Percentiles rank a stretch among this genome's conserved stretches.
These are phyloP conservation scores for Hemistola chrysoprasaria DNA, from an alignment of 2,888 invertebrate genomes.

Conservation along the genomic window DNA sequence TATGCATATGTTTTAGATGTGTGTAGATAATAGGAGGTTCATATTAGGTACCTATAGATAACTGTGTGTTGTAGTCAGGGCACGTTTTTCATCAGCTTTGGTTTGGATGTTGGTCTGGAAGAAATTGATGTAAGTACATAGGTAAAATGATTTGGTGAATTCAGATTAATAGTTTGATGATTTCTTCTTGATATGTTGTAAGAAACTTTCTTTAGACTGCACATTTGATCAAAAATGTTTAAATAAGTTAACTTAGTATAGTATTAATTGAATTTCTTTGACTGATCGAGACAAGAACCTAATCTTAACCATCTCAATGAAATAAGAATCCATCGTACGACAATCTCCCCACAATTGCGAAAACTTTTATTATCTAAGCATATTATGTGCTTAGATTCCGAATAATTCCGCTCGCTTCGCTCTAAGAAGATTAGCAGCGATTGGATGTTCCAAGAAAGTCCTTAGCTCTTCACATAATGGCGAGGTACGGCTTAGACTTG, in stretches of 20 bases:
- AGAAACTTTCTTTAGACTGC: too few species aligned
- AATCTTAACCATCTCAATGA: conserved; percentile 16
- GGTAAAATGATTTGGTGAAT: too few species aligned
- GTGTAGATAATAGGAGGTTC: conserved; percentile 57
- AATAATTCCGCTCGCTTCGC: conserved; percentile 71
- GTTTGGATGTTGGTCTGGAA: conserved; percentile 8
- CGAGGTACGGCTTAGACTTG: conserved; percentile 56
- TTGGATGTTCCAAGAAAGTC: conserved; percentile 76
- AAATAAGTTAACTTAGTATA: too few species aligned
- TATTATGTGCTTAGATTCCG: conserved; percentile 71
- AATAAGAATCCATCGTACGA: conserved; percentile 22
- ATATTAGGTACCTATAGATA: conserved; percentile 39
- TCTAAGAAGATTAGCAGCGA: conserved; percentile 79
- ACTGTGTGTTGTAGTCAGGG: conserved; percentile 46
- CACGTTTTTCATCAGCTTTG: conserved; percentile 50
- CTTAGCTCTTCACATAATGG: conserved; percentile 60
- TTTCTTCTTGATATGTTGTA: too few species aligned
- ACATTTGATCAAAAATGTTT: too few species aligned
- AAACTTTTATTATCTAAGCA: conserved; percentile 74
- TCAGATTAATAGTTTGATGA: too few species aligned
- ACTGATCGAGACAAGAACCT: conserved; percentile 17
- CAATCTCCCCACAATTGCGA: conserved; percentile 52
- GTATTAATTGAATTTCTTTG: not conserved
- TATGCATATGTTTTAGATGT: conserved; percentile 74
- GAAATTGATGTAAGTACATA: too few species aligned